Percentiles rank a stretch among this genome's conserved stretches.
phyloP scores from a whole-genome alignment of 2,888 invertebrate species.

The Eupithecia centaureata region DNA sequence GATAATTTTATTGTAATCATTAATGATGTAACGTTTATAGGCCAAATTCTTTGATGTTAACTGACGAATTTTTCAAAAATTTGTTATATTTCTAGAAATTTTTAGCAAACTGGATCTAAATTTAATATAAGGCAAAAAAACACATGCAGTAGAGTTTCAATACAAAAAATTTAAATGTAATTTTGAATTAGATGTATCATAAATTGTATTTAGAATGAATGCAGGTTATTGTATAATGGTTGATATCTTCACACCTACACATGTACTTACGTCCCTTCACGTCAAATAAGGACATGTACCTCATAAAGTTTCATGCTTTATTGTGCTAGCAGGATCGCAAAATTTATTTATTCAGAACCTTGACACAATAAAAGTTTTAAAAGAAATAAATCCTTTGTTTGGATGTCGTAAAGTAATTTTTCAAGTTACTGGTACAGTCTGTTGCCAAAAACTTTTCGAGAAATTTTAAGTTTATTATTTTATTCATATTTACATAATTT shows the following conservation, averaged over 20 bases:
- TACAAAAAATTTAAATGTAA: neutral
- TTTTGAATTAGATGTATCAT: neutral
- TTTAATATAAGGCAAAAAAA: neutral
- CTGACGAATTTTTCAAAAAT: too few relatives aligned
- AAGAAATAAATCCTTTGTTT: slow-evolving; percentile 25
- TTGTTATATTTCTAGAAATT: too few relatives aligned
- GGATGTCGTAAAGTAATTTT: slow-evolving; percentile 19
- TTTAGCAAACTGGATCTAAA: neutral
- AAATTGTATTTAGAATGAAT: neutral
- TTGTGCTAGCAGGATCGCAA: slow-evolving; percentile 5
- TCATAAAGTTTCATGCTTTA: slow-evolving; percentile 33
- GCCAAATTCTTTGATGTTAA: too few relatives aligned
- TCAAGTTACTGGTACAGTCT: slow-evolving; percentile 18
- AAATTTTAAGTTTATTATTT: neutral
- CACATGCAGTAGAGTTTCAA: too few relatives aligned
- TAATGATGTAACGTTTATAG: too few relatives aligned
- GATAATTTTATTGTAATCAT: too few relatives aligned
- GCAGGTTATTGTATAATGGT: slow-evolving; percentile 18
- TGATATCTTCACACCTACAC: slow-evolving; percentile 35
- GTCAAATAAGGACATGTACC: slow-evolving; percentile 33
- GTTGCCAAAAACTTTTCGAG: neutral
- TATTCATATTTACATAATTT: too few relatives aligned
- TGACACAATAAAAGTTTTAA: slow-evolving; percentile 32
- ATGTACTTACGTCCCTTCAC: slow-evolving; percentile 18
- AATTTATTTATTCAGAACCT: slow-evolving; percentile 35